Base-by-base conservation (phyloP, 2,113 vertebrate genomes). In the Cinclus mexicanus region DNA sequence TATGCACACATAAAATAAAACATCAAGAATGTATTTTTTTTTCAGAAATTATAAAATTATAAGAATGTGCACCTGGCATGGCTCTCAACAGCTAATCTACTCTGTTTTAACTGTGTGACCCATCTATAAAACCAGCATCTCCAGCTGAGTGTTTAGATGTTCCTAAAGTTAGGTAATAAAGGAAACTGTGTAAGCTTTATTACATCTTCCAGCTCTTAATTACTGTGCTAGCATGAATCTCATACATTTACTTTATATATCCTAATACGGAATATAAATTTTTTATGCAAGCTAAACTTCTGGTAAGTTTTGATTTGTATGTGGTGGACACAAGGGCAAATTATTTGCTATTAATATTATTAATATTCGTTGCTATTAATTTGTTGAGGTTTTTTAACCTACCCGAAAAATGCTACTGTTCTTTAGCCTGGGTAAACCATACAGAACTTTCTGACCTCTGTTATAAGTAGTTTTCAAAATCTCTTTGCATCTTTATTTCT, bases 291-390 rank as follows among this genome's bases (percentile, higher is more conserved):
- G 9, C 69, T 74, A 61, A 74, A 14, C 16, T n/a, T 77, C 25
- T 68, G 17, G 2, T 41, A 10, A 52, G 49, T 39, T 68, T 69
- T 9, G 0, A 31, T 31, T 31, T 5, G 0, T 22, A 15, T 33
- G 23, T 11, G 4, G 21, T 67, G 13, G 50, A 31, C 8, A 60
- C 17, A 49, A 24, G 23, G 24, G 9, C 13, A 78, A 31, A n/a
- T 37, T 0, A 61, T 61, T 74, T 37, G 35, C 35, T 37, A 37
- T 37, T 37, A 37, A 37, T 37, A 37, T 37, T 37, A 37, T 37
- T 37, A 37, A 37, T 37, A 37, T 37, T 63, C 55, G 16, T 46
- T 72, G 25, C 29, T 65, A 6, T 42, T 78, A 35, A 10, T 72
- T 90, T 72, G 11, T 11, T 69, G 53, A 60, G 6, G 3, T 16